Conservation (phyloP, 2,113 vertebrate species). For the Macroglossus sobrinus region DNA sequence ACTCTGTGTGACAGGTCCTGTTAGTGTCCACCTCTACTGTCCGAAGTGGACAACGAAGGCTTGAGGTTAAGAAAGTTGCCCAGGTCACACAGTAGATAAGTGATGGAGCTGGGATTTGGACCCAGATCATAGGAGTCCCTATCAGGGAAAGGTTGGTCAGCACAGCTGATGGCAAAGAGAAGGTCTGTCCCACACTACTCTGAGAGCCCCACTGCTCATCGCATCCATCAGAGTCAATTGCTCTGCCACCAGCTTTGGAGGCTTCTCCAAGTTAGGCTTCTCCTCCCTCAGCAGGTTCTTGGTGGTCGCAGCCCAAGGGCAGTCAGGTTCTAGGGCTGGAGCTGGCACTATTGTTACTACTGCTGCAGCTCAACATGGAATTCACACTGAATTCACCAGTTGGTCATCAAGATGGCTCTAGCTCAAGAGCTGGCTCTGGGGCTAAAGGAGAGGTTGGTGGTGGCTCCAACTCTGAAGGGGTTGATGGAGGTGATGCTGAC, state of each 20-base stretch:
- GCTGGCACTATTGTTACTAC: too few species aligned
- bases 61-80: background rate
- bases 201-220: slow-evolving; percentile 81
- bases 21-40: background rate
- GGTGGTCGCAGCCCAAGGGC: background rate
- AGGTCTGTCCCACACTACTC: background rate
- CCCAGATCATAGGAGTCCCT: background rate
- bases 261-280: background rate
- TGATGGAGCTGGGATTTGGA: background rate
- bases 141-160: background rate
- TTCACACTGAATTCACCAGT: background rate
- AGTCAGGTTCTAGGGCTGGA: background rate
- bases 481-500: background rate
- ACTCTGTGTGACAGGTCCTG: background rate
- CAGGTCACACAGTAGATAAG: background rate
- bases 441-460: background rate
- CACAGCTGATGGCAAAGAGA: background rate
- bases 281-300: background rate
- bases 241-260: slow-evolving; percentile 88
- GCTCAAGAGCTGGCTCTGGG: background rate
- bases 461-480: background rate
- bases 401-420: background rate
- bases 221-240: slow-evolving; percentile 93
- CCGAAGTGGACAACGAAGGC: background rate
- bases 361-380: background rate